Conservation (phyloP, 2,113 vertebrate species). For the Numida meleagris region DNA sequence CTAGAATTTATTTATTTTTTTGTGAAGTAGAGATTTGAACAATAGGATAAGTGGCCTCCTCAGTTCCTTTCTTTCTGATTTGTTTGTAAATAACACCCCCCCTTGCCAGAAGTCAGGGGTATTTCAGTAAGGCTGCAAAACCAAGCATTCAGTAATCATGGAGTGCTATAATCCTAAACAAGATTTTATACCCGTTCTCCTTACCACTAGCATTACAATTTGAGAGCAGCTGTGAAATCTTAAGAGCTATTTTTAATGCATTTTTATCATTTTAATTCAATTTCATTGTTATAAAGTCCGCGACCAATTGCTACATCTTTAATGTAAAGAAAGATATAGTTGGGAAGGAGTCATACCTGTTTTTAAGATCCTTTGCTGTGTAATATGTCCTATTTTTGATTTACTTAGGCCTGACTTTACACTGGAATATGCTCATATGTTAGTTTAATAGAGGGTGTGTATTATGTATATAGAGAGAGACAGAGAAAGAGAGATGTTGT, state of each 20-base stretch:
- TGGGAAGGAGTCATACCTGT: background rate
- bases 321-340: background rate
- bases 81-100: background rate
- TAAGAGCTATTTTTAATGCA: background rate
- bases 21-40: background rate
- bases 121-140: background rate
- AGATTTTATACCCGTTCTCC: background rate
- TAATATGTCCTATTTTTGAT: background rate
- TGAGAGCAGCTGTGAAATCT: background rate
- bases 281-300: background rate
- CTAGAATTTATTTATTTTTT: constrained; percentile 9
- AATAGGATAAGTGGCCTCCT: background rate
- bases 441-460: background rate
- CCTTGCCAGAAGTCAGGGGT: background rate
- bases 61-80: background rate
- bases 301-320: background rate
- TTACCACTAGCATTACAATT: background rate
- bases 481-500: background rate
- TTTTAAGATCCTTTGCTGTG: background rate
- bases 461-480: background rate
- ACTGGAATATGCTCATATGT: background rate
- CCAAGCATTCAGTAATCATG: background rate
- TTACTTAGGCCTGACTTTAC: background rate
- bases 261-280: background rate
- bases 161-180: background rate